These are phyloP conservation scores for Holotrichia oblita DNA, from an alignment of 1,140 invertebrate species.

Conservation along the genomic window DNA sequence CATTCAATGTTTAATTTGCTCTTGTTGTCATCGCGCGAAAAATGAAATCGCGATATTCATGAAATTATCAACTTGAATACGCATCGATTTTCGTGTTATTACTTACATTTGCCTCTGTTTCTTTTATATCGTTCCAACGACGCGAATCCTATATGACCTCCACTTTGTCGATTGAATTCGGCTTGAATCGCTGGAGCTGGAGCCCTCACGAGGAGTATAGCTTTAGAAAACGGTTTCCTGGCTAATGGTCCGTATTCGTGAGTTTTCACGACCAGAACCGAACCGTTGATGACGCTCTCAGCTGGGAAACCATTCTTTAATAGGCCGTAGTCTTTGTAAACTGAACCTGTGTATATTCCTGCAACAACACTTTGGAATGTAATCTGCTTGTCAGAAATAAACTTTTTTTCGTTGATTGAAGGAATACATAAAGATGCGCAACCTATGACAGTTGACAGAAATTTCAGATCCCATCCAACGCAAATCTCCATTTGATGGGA, in stretches of 20 bases:
- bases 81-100: no score
- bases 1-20: no score
- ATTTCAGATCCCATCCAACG: no score
- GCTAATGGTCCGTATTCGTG: slow-evolving; percentile 75
- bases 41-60: no score
- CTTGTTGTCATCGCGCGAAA: no score
- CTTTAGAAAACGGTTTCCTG: slow-evolving; percentile 69
- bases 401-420: no score
- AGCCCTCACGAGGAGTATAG: slow-evolving; percentile 75
- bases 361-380: slow-evolving; percentile 41
- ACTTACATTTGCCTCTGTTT: slow-evolving; percentile 70
- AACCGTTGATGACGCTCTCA: slow-evolving; percentile 77
- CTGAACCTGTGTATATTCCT: slow-evolving; percentile 79
- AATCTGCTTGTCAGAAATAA: slow-evolving; percentile 5
- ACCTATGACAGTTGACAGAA: no score
- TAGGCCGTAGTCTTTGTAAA: slow-evolving; percentile 80
- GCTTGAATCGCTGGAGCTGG: slow-evolving; percentile 77
- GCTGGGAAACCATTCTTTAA: slow-evolving; percentile 80
- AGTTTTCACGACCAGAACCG: slow-evolving; percentile 82
- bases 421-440: no score
- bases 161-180: slow-evolving; percentile 77
- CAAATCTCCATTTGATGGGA: no score
- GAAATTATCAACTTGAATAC: no score
- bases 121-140: slow-evolving; percentile 70
- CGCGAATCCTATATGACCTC: slow-evolving; percentile 76